These are phyloP conservation scores for Caenorhabditis japonica DNA, from an alignment of 2,888 invertebrate genomes.

Conservation along the genomic window DNA sequence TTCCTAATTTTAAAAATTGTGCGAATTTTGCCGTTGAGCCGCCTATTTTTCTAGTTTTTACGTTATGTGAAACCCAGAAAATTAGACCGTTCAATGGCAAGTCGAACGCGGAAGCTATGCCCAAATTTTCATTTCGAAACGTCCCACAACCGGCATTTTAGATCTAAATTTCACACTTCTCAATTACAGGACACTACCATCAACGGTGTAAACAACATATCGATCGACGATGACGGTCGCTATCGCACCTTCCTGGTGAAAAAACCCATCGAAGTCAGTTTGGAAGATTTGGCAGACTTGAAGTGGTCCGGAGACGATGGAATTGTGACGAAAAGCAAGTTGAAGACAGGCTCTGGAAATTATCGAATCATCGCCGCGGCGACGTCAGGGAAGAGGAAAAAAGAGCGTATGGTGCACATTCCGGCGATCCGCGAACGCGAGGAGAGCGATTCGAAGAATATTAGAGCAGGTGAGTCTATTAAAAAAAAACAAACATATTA, in stretches of 20 bases:
- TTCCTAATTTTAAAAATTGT: too few relatives aligned
- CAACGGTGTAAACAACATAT: slow-evolving; percentile 16
- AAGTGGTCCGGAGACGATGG: slow-evolving; percentile 30
- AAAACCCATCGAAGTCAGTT: slow-evolving; percentile 34
- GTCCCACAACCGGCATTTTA: too few relatives aligned
- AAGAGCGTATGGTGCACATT: slow-evolving; percentile 36
- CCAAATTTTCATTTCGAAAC: too few relatives aligned
- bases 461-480: slow-evolving; percentile 33
- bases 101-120: too few relatives aligned
- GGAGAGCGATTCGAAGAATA: slow-evolving; percentile 30
- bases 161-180: too few relatives aligned
- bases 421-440: slow-evolving; percentile 31
- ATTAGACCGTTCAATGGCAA: too few relatives aligned
- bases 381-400: slow-evolving; percentile 16
- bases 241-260: slow-evolving; percentile 29
- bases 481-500: background rate
- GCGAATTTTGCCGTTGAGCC: too few relatives aligned
- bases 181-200: slow-evolving; percentile 8
- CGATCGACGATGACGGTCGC: background rate
- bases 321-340: slow-evolving; percentile 18
- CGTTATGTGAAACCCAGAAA: too few relatives aligned
- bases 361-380: slow-evolving; percentile 23
- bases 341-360: slow-evolving; percentile 43
- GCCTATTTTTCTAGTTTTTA: too few relatives aligned
- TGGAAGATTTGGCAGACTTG: slow-evolving; percentile 33